A percentile compares a stretch with the other conserved stretches of the same genome.
Conservation (phyloP, 2,113 vertebrate species). For the Oxygymnocypris stewartii region DNA sequence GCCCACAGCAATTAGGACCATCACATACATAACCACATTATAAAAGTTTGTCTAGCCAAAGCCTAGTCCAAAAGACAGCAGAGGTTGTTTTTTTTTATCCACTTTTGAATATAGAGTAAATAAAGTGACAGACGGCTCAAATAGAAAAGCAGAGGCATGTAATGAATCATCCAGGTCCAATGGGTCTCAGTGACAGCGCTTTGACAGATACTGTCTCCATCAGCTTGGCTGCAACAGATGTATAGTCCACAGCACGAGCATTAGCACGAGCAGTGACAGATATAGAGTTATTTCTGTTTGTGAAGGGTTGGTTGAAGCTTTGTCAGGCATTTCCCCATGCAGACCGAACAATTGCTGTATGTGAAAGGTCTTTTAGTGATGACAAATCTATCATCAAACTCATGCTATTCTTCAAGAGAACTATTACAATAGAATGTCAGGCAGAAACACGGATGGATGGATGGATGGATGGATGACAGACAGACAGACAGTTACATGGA, state of each 20-base stretch:
- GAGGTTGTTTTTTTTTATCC: too few species aligned
- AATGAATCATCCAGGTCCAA: not conserved
- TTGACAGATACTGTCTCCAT: constrained; percentile 7
- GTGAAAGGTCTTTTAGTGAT: not conserved
- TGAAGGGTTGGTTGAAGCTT: not conserved
- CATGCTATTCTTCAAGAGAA: not conserved
- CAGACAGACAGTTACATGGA: too few species aligned
- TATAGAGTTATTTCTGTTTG: constrained; percentile 3
- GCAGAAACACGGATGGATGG: not conserved
- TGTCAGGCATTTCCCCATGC: constrained; percentile 16
- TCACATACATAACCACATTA: constrained; percentile 35
- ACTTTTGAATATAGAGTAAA: not conserved
- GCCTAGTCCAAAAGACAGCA: not conserved
- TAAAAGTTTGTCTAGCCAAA: constrained; percentile 15
- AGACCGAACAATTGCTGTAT: not conserved
- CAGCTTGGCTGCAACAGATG: not conserved
- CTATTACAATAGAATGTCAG: not conserved
- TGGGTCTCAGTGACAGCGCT: not conserved
- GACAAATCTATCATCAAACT: not conserved
- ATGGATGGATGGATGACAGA: too few species aligned
- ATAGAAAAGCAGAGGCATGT: not conserved
- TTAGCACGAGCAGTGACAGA: not conserved
- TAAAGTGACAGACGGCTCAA: constrained; percentile 1
- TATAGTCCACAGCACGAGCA: not conserved
- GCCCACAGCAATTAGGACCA: constrained; percentile 49